A percentile compares a stretch with the other conserved stretches of the same genome.
Conservation (phyloP, 2,888 invertebrate species). For the Lepidonotus clava region DNA sequence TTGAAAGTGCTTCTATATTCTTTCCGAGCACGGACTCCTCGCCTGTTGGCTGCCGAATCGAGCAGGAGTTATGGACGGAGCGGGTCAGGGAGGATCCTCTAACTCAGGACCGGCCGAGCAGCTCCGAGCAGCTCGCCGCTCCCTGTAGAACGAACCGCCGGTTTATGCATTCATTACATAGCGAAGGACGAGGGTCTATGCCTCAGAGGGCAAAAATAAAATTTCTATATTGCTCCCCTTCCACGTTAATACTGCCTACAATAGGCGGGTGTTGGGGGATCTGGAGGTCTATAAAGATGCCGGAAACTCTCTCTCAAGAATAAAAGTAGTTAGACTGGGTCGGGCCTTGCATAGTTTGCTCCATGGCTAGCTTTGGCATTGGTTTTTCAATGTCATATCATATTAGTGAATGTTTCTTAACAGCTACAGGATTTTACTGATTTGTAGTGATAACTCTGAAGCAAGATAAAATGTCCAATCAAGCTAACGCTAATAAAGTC, state of each 20-base stretch:
- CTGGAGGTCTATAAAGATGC: neutral
- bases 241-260: neutral
- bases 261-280: neutral
- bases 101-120: slow-evolving; percentile 5
- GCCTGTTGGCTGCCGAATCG: slow-evolving; percentile 36
- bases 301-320: too few species aligned
- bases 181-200: neutral
- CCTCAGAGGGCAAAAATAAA: neutral
- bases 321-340: too few species aligned
- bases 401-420: too few species aligned
- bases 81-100: neutral
- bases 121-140: neutral
- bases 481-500: neutral
- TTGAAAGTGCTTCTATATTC: slow-evolving; percentile 10
- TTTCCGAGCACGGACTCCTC: slow-evolving; percentile 11
- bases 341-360: too few species aligned
- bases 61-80: slow-evolving; percentile 21
- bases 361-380: too few species aligned
- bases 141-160: neutral
- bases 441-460: neutral
- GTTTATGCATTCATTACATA: slow-evolving; percentile 23
- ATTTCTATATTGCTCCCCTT: neutral
- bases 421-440: neutral
- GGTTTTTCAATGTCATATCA: too few species aligned
- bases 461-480: neutral